Conservation (phyloP, 2,797 vertebrate genomes). For the Ctenopoma multispine region DNA sequence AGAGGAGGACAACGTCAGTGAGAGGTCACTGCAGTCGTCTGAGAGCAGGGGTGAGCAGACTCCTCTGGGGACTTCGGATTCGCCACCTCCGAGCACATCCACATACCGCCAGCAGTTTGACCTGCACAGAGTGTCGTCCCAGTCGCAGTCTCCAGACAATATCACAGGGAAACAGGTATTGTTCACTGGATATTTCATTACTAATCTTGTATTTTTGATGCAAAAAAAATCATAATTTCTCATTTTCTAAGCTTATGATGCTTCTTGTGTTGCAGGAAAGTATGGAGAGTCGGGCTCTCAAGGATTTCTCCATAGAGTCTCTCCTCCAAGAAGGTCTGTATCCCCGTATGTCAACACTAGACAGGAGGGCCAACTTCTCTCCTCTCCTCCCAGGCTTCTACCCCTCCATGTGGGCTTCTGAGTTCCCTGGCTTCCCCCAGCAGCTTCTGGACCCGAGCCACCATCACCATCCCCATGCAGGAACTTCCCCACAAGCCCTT, state of each 20-base stretch:
- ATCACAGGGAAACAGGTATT: constrained; percentile 76
- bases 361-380: constrained; percentile 89
- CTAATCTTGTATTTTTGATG: not conserved
- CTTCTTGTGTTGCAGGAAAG: constrained; percentile 75
- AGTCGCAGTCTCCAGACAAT: constrained; percentile 79
- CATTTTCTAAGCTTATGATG: constrained; percentile 2
- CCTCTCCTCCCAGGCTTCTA: constrained; percentile 93
- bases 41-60: constrained; percentile 85
- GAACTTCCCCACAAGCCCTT: constrained; percentile 55
- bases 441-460: constrained; percentile 86
- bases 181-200: not conserved
- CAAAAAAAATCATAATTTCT: not conserved
- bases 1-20: constrained; percentile 88
- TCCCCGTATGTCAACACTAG: constrained; percentile 89
- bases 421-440: constrained; percentile 89
- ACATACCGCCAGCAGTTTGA: constrained; percentile 68
- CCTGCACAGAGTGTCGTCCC: constrained; percentile 73
- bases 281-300: constrained; percentile 86
- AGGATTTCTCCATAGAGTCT: constrained; percentile 97
- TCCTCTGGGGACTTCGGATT: constrained; percentile 54
- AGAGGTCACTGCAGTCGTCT: constrained; percentile 83
- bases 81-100: constrained; percentile 90
- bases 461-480: constrained; percentile 64
- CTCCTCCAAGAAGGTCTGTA: constrained; percentile 95
- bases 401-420: constrained; percentile 92